Conservation (phyloP, 2,888 invertebrate genomes). For the Clivina fossor region DNA sequence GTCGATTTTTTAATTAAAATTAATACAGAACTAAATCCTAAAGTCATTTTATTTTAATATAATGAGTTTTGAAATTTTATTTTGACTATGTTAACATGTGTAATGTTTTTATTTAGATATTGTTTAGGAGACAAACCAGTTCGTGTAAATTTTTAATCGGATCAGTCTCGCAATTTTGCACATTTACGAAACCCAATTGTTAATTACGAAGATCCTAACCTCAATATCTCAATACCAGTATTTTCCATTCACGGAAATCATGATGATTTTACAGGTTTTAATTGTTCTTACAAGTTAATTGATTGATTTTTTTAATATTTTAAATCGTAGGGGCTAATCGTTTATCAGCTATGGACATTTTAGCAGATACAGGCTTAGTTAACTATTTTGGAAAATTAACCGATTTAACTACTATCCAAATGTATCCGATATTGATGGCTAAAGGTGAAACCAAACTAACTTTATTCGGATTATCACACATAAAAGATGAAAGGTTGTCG, state of each 20-base stretch:
- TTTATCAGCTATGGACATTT: conserved; percentile 82
- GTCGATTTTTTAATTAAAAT: too few relatives aligned
- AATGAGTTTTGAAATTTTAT: too few relatives aligned
- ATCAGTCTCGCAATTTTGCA: conserved; percentile 78
- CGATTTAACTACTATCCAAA: conserved; percentile 72
- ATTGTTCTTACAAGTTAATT: too few relatives aligned
- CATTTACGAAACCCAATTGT: conserved; percentile 67
- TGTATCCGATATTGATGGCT: conserved; percentile 80
- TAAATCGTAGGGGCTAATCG: conserved; percentile 56
- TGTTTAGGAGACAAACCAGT: conserved; percentile 63
- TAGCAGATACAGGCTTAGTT: conserved; percentile 82
- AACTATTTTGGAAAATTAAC: conserved; percentile 96
- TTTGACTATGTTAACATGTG: too few relatives aligned
- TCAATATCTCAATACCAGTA: conserved; percentile 90
- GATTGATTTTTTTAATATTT: too few relatives aligned
- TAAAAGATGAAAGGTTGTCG: conserved; percentile 87
- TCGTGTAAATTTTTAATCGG: conserved; percentile 78
- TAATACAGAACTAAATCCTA: too few relatives aligned
- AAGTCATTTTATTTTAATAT: too few relatives aligned
- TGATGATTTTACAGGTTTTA: conserved; percentile 89
- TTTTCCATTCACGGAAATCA: conserved; percentile 99
- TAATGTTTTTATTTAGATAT: too few relatives aligned
- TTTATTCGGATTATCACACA: conserved; percentile 90
- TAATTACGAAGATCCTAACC: conserved; percentile 93
- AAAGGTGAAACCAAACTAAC: conserved; percentile 85